phyloP scores from a whole-genome alignment of 2,888 invertebrate genomes.

The Mamestra brassicae region DNA sequence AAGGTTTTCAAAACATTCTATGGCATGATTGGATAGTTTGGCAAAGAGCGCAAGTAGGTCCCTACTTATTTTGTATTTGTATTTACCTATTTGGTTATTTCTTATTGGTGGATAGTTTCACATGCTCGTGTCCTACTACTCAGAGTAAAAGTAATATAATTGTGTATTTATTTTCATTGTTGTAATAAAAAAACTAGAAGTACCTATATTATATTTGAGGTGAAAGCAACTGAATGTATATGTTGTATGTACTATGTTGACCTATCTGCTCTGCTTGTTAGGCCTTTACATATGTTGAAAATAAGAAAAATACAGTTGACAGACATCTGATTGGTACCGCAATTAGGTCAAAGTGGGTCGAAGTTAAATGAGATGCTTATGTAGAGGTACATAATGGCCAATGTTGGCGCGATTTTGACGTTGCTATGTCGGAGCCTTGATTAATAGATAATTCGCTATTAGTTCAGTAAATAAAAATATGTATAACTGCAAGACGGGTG shows the following conservation, averaged over 20 bases:
- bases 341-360: slow-evolving; percentile 32
- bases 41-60: too few relatives aligned
- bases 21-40: too few relatives aligned
- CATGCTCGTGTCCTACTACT: too few relatives aligned
- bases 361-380: slow-evolving; percentile 43
- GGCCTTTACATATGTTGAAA: neutral
- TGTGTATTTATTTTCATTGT: too few relatives aligned
- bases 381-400: slow-evolving; percentile 6
- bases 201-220: neutral
- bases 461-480: neutral
- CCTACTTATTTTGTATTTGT: too few relatives aligned
- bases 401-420: slow-evolving; percentile 40
- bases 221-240: too few relatives aligned
- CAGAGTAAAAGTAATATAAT: too few relatives aligned
- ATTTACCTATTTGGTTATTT: neutral
- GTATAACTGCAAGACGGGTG: neutral
- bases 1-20: too few relatives aligned
- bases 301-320: slow-evolving; percentile 3
- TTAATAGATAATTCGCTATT: slow-evolving; percentile 16
- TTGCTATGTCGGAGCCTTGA: neutral
- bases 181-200: neutral
- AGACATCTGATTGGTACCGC: slow-evolving; percentile 21
- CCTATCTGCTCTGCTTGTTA: neutral
- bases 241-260: too few relatives aligned
- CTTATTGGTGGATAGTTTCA: neutral